Evolutionary conservation across 2,888 invertebrate species (phyloP).

Genomic region (Exocentrus adspersus): DNA sequence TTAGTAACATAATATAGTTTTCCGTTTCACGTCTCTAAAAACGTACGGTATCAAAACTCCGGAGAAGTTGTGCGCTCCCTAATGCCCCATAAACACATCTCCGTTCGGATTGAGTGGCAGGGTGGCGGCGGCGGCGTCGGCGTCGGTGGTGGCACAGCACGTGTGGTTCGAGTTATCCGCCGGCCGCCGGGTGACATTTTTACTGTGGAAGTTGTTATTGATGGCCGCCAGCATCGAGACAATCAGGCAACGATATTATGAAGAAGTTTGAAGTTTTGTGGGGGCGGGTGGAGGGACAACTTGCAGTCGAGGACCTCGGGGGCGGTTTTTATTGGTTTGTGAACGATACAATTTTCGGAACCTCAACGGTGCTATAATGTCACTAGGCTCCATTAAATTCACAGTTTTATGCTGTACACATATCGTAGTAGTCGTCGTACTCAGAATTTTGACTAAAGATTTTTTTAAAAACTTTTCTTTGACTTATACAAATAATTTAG

Average conservation of each 20-base stretch:
- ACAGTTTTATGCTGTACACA: too few relatives aligned
- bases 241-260: slow-evolving; percentile 51
- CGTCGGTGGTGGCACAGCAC: slow-evolving; percentile 42
- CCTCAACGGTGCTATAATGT: too few relatives aligned
- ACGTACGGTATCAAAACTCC: neutral
- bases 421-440: too few relatives aligned
- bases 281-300: neutral
- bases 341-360: too few relatives aligned
- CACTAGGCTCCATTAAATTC: too few relatives aligned
- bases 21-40: too few relatives aligned
- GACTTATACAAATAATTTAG: too few relatives aligned
- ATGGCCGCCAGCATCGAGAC: slow-evolving; percentile 55
- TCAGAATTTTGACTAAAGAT: too few relatives aligned
- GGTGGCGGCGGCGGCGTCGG: slow-evolving; percentile 26
- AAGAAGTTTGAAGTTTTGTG: slow-evolving; percentile 33
- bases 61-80: slow-evolving; percentile 37
- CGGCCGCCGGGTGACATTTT: slow-evolving; percentile 53
- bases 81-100: slow-evolving; percentile 50
- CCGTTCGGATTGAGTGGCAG: slow-evolving; percentile 47
- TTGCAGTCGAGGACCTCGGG: neutral
- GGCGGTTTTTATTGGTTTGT: neutral
- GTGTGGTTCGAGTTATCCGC: slow-evolving; percentile 41
- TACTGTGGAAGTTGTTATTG: slow-evolving; percentile 60
- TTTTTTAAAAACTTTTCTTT: too few relatives aligned
- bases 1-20: too few relatives aligned